Evolutionary conservation across 92 coral and sea anemone species (phyloP).

Genomic region (Ricordea florida): DNA sequence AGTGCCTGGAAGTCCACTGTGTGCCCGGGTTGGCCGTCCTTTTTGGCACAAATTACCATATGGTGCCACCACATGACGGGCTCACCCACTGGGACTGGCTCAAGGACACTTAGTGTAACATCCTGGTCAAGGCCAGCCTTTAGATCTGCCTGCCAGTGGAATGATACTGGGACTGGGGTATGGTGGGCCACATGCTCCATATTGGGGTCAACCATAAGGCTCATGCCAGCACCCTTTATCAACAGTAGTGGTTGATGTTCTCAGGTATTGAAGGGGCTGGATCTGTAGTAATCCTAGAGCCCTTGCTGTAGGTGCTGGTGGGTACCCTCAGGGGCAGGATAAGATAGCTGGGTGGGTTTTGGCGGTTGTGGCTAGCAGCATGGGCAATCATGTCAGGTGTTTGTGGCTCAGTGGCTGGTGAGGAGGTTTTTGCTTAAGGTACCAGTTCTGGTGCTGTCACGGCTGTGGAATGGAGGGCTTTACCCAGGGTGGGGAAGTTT

Average conservation of each 20-base stretch:
- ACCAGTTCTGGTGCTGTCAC: not conserved
- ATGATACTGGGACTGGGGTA: conserved; percentile 62
- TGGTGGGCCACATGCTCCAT: conserved; percentile 64
- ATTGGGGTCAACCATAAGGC: conserved; percentile 47
- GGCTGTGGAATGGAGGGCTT: not conserved
- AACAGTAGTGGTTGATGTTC: conserved; percentile 59
- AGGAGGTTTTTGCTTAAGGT: not conserved
- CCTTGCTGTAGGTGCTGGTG: conserved; percentile 36
- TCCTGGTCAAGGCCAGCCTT: conserved; percentile 60
- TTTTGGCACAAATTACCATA: conserved; percentile 67
- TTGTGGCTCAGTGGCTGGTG: too few species aligned
- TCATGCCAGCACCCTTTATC: conserved; percentile 56
- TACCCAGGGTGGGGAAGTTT: conserved; percentile 40
- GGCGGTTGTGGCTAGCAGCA: conserved; percentile 33
- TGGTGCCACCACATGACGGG: conserved; percentile 61
- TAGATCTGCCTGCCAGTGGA: conserved; percentile 64
- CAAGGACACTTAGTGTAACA: conserved; percentile 54
- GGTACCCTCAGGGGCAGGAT: conserved; percentile 48
- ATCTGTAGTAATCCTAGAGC: conserved; percentile 54
- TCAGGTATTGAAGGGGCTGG: conserved; percentile 72
- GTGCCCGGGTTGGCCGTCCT: too few species aligned
- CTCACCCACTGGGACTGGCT: conserved; percentile 47
- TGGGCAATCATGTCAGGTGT: not conserved
- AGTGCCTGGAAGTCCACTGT: conserved; percentile 67
- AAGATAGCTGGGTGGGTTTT: conserved; percentile 31